Evolutionary conservation across 1,140 invertebrate genomes (phyloP).

Genomic region (Drosophila tropicalis): DNA sequence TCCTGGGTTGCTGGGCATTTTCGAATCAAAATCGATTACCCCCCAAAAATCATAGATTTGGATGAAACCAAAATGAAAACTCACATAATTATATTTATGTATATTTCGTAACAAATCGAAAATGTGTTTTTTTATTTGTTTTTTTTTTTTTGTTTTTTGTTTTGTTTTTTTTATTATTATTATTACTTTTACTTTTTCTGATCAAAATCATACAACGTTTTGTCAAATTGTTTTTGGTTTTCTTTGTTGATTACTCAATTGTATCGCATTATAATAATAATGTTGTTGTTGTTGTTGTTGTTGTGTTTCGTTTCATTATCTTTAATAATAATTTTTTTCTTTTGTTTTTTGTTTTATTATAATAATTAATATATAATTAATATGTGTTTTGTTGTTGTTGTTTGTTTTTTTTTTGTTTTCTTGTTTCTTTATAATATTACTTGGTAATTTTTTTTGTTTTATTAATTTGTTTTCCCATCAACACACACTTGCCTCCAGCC

Average conservation of each 20-base stretch:
- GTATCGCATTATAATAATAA: slow-evolving; percentile 71
- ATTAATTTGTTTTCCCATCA: slow-evolving; percentile 66
- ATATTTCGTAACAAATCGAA: slow-evolving; percentile 83
- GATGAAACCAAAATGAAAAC: slow-evolving; percentile 26
- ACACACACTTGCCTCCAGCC: slow-evolving; percentile 33
- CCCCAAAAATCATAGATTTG: no score
- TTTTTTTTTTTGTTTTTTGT: slow-evolving; percentile 75
- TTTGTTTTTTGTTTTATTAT: slow-evolving; percentile 61
- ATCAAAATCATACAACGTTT: slow-evolving; percentile 83
- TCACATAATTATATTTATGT: slow-evolving; percentile 59
- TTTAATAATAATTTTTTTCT: slow-evolving; percentile 43
- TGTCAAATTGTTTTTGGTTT: slow-evolving; percentile 77
- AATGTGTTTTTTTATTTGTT: slow-evolving; percentile 82
- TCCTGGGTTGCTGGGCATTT: no score
- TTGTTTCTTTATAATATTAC: slow-evolving; percentile 71
- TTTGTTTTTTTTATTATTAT: slow-evolving; percentile 75
- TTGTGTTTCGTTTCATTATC: slow-evolving; percentile 49
- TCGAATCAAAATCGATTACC: no score
- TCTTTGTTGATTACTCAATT: slow-evolving; percentile 63
- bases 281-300: slow-evolving; percentile 28
- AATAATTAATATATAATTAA: slow-evolving; percentile 81
- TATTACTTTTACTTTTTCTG: slow-evolving; percentile 57
- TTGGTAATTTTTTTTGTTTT: slow-evolving; percentile 63
- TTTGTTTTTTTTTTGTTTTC: slow-evolving; percentile 38
- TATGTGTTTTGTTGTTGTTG: slow-evolving; percentile 54